Evolutionary conservation across 2,113 vertebrate genomes (phyloP), one percentile per base, ranked within the genome.

Genomic region (Anhinga rufa): DNA sequence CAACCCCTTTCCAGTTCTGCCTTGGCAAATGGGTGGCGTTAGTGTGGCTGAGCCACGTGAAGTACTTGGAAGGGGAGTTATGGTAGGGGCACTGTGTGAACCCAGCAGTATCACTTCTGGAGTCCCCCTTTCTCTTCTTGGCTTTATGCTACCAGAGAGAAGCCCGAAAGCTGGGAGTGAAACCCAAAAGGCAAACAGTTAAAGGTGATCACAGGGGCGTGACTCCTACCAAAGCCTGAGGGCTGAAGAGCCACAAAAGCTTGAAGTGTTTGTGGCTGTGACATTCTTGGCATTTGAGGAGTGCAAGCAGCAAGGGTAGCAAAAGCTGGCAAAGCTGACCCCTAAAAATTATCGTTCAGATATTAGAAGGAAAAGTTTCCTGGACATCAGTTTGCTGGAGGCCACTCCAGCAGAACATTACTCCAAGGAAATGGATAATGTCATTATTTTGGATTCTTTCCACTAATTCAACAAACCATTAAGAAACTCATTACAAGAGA

Each of bases 11-110:
- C 34, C 36, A 46, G 15, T 44, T 72, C 61, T 87, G 32, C 66
- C 34, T 68, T 16, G 34, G 44, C 44, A 85, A 70, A 58, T 1
- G 4, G 16, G 26, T 31, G 36, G 12, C 36, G 14, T 22, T 25
- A 74, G 14, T 7, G 20, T 28, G 46, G 38, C 36, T 25, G 21
- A 58, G 36, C 29, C 40, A 54, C 4, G 4, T 10, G 38, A 34
- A 54, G 31, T 57, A 12, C 36, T 21, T 36, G 42, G 49, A 78
- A 92, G 40, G 46, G 40, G 18, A 74, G 7, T 36, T 81, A 24
- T 14, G 40, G 31, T 18, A 42, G 46, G 28, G 11, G 11, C 3
- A 13, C 42, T 20, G 18, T 0, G 0, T 44, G 51, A 77, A 14
- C 49, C 42, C 22, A 20, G 17, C n/a, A 66, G 51, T 25, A 49